Percentiles rank a stretch among this genome's conserved stretches.
Conservation (phyloP, 2,797 vertebrate genomes). For the Macropodus opercularis region DNA sequence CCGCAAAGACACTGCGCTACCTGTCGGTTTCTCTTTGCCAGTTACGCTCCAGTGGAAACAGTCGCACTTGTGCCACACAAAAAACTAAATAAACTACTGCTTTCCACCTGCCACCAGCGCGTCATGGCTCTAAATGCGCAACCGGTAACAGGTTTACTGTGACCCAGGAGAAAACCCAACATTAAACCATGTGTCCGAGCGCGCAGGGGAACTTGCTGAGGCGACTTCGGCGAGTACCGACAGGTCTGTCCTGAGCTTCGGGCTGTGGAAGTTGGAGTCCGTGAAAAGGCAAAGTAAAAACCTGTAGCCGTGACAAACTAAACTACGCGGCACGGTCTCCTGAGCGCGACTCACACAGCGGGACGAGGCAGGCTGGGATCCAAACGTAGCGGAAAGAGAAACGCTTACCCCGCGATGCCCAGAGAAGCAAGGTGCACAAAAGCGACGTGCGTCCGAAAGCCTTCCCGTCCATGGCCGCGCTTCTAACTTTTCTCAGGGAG, state of each 20-base stretch:
- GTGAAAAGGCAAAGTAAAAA: slow-evolving; percentile 9
- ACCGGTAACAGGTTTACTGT: slow-evolving; percentile 7
- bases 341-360: slow-evolving; percentile 11
- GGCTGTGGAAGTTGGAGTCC: slow-evolving; percentile 5
- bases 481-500: slow-evolving; percentile 56
- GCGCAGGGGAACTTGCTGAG: slow-evolving; percentile 1
- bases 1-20: background rate
- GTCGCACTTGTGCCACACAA: background rate
- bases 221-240: slow-evolving; percentile 4
- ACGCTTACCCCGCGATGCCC: slow-evolving; percentile 70
- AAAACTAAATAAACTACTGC: background rate
- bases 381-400: slow-evolving; percentile 9
- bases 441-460: slow-evolving; percentile 65
- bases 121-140: background rate
- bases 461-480: slow-evolving; percentile 71
- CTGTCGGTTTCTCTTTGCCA: background rate
- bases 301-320: slow-evolving; percentile 23
- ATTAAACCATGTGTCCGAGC: no score
- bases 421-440: slow-evolving; percentile 77
- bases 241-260: slow-evolving; percentile 22
- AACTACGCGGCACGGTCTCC: background rate
- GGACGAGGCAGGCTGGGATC: no score
- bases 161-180: no score
- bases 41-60: background rate
- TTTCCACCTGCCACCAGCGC: slow-evolving; percentile 17